These are phyloP conservation scores for Probosciger aterrimus DNA, from an alignment of 2,113 vertebrate species.

Conservation along the genomic window DNA sequence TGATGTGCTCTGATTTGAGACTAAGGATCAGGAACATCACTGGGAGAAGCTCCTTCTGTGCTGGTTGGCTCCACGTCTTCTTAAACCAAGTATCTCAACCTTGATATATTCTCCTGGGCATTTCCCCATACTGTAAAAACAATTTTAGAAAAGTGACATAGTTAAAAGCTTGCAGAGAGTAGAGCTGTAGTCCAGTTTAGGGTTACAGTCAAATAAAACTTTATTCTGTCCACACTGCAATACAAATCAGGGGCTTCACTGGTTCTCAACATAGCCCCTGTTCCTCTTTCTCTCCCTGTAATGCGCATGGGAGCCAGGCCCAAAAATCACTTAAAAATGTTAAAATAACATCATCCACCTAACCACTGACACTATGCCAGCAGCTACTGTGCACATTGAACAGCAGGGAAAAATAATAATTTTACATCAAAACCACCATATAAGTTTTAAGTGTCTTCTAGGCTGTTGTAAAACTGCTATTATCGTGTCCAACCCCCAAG, in stretches of 20 bases:
- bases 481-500: constrained; percentile 36
- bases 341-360: constrained; percentile 43
- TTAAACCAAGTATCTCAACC: background rate
- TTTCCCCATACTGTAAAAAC: background rate
- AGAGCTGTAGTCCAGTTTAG: background rate
- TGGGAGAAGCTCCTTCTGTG: background rate
- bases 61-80: background rate
- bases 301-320: background rate
- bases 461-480: constrained; percentile 49
- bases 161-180: background rate
- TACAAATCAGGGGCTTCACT: background rate
- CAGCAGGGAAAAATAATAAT: constrained; percentile 44
- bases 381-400: constrained; percentile 28
- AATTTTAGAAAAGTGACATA: background rate
- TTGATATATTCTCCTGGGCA: background rate
- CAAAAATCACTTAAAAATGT: background rate
- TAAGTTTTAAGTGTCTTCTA: constrained; percentile 34
- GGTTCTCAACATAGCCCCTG: background rate
- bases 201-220: background rate
- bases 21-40: background rate
- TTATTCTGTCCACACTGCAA: background rate
- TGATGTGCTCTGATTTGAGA: background rate
- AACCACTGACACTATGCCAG: constrained; percentile 29
- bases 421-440: constrained; percentile 47
- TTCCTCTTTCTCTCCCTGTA: background rate